A percentile compares a stretch with the other conserved stretches of the same genome.
Conservation (phyloP, 2,113 vertebrate species). For the Myiozetetes cayanensis region DNA sequence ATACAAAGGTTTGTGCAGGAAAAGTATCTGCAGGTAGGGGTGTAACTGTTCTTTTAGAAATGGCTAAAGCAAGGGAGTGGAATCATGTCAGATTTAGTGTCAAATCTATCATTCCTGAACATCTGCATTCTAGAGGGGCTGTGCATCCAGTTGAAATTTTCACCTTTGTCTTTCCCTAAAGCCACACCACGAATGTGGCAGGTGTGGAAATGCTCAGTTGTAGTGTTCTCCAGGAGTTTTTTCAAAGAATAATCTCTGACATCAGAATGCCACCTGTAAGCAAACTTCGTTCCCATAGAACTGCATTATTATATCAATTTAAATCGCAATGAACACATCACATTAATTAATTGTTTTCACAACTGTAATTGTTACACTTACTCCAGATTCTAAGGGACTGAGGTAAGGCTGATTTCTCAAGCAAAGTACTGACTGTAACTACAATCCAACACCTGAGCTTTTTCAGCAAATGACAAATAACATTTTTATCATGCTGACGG, state of each 20-base stretch:
- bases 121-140: background rate
- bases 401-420: slow-evolving; percentile 39
- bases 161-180: background rate
- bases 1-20: background rate
- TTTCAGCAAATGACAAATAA: slow-evolving; percentile 56
- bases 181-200: background rate
- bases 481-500: background rate
- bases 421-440: slow-evolving; percentile 24
- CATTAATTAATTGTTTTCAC: background rate
- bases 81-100: background rate
- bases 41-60: background rate
- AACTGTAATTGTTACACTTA: background rate
- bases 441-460: slow-evolving; percentile 17
- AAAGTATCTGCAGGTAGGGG: background rate
- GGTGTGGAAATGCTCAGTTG: background rate
- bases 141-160: background rate
- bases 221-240: background rate
- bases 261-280: background rate
- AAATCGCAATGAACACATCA: background rate
- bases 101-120: background rate
- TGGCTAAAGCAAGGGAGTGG: background rate
- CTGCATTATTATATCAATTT: background rate
- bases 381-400: background rate
- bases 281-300: background rate
- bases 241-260: background rate